Evolutionary conservation across 2,113 vertebrate genomes (phyloP), one percentile per base, ranked within the genome.

Genomic region (Cryptomyrus ogoouensis): DNA sequence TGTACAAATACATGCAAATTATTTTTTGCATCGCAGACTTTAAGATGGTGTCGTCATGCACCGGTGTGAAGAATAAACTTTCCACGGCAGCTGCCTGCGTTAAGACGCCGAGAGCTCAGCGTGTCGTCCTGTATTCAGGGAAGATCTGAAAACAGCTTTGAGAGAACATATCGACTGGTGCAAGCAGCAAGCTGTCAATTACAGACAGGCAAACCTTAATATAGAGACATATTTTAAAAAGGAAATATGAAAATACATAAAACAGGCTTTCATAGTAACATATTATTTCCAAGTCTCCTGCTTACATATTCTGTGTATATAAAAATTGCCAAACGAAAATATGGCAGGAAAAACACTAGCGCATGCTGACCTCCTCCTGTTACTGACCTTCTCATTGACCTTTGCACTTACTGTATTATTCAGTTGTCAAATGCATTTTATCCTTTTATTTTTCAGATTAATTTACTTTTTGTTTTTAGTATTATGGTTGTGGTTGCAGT

Each of bases 381-480:
- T 42, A 80, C 31, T 42, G 74, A 80, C 74, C 27, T 85, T 50
- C 44, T 86, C 83, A 15, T 86, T n/a, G n/a, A 86, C 47, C 44
- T 49, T 86, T 27, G 46, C n/a, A 47, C 83, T 15, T 47, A n/a
- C n/a, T n/a, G n/a, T n/a, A 10, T 49, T 49, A 86, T 50, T 86
- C 47, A 50, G 7, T 86, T 50, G 9, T 27, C n/a, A 86, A 86
- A 85, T 85, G 74, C 17, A 50, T 49, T 49, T 50, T 86, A 86
- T 86, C 19, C 83, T 27, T 50, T 85, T 13, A 46, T 85, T 46
- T 49, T 86, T 49, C 42, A 10, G 44, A 27, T 86, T 86, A 47
- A 50, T 49, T 85, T 85, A 47, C 46, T 86, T n/a, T 49, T 49
- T n/a, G 44, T 50, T 86, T 86, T 86, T 86, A 86, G 21, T 46